Evolutionary conservation across 2,113 vertebrate species (phyloP).

Genomic region (Psittacula cyanocephala): DNA sequence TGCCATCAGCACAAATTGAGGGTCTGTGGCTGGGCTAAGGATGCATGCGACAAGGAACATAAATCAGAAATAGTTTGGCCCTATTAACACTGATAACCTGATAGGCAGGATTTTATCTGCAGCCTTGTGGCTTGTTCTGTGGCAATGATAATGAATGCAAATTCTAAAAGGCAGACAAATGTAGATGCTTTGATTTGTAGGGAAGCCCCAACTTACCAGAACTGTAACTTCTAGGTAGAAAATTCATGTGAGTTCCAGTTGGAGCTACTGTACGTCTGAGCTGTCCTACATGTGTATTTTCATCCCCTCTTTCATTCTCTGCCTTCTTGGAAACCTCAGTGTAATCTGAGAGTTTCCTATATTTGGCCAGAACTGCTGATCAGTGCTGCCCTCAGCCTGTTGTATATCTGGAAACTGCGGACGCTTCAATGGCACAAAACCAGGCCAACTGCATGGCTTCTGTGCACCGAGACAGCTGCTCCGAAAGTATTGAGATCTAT

Average conservation of each 20-base stretch:
- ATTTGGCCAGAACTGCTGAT: neutral
- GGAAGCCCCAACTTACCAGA: neutral
- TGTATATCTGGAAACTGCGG: neutral
- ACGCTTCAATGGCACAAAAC: neutral
- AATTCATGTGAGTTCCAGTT: neutral
- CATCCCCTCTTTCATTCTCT: neutral
- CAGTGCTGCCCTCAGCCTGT: neutral
- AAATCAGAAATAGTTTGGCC: neutral
- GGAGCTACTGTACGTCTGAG: neutral
- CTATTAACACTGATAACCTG: neutral
- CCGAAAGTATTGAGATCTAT: neutral
- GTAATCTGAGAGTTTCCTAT: neutral
- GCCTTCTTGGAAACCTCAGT: fast-evolving
- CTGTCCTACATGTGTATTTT: neutral
- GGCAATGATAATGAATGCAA: neutral
- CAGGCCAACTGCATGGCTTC: neutral
- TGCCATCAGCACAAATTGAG: neutral
- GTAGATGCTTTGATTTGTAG: neutral
- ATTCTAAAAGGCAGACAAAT: neutral
- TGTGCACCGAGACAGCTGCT: neutral
- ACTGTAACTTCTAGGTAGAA: neutral
- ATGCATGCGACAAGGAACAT: neutral
- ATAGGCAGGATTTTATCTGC: neutral
- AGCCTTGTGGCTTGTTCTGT: neutral
- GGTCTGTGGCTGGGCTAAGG: neutral